Conservation (phyloP, 2,113 vertebrate species). For the Chaetodon trifascialis region DNA sequence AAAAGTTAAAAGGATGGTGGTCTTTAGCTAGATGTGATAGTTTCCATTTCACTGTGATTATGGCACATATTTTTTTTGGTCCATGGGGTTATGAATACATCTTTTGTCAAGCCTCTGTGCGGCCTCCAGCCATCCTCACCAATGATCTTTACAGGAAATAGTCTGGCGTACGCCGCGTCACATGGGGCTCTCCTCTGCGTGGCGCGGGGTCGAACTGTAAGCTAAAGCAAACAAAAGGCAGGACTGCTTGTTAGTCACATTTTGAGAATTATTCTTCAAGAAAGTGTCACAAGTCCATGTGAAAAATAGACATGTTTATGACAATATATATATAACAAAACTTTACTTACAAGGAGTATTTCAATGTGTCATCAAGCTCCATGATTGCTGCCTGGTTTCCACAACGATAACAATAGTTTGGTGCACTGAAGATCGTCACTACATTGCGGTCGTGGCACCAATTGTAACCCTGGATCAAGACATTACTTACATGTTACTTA, state of each 20-base stretch:
- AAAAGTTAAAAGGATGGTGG: slow-evolving; percentile 84
- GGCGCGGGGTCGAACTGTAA: slow-evolving; percentile 98
- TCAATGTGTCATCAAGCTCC: slow-evolving; percentile 99
- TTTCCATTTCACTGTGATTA: slow-evolving; percentile 84
- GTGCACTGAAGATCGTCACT: slow-evolving; percentile 86
- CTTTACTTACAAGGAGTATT: slow-evolving; percentile 98
- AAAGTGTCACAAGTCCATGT: background rate
- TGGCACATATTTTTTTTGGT: slow-evolving; percentile 93
- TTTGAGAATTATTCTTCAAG: background rate
- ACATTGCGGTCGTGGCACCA: slow-evolving; percentile 87
- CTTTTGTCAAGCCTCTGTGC: slow-evolving; percentile 41
- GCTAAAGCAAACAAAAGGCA: slow-evolving; percentile 76
- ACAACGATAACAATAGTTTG: slow-evolving; percentile 87
- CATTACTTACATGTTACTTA: background rate
- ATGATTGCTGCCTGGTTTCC: slow-evolving; percentile 89
- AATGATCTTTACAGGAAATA: slow-evolving; percentile 93
- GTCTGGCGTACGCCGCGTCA: slow-evolving; percentile 87
- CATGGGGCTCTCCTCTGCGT: slow-evolving; percentile 95
- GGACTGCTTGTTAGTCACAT: background rate
- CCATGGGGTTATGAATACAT: slow-evolving; percentile 85
- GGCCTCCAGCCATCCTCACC: slow-evolving; percentile 46
- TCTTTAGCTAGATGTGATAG: slow-evolving; percentile 84
- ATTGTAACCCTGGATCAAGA: slow-evolving; percentile 82
- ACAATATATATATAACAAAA: background rate
- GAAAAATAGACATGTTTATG: background rate